A percentile compares a stretch with the other conserved stretches of the same genome.
Conservation (phyloP, 2,113 vertebrate species). For the Rhinolophus sinicus region DNA sequence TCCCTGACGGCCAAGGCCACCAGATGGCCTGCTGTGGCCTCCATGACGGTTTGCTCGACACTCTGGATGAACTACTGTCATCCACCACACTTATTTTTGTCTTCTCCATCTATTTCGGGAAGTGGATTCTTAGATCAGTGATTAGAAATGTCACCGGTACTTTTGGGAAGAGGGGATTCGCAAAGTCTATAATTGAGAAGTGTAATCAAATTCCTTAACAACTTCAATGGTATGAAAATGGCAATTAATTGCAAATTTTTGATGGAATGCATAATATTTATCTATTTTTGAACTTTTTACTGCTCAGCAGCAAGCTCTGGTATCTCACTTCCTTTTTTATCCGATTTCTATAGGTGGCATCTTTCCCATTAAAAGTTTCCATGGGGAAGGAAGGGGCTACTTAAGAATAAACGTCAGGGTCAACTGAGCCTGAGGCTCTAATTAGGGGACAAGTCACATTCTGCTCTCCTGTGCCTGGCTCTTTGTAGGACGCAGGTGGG, state of each 20-base stretch:
- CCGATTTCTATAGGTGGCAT: slow-evolving; percentile 48
- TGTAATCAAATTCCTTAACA: slow-evolving; percentile 68
- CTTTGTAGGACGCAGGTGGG: neutral
- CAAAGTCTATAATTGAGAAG: slow-evolving; percentile 67
- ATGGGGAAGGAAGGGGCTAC: neutral
- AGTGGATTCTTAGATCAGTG: slow-evolving; percentile 66
- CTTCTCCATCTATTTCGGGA: slow-evolving; percentile 70
- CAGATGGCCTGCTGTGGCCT: neutral
- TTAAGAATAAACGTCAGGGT: neutral
- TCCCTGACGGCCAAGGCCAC: fast-evolving
- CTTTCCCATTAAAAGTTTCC: slow-evolving; percentile 26
- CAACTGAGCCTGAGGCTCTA: fast-evolving
- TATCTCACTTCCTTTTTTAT: neutral
- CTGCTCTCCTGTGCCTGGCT: fast-evolving
- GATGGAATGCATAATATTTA: slow-evolving; percentile 73
- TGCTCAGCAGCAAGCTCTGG: slow-evolving; percentile 40
- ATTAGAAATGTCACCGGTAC: slow-evolving; percentile 76
- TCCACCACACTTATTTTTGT: slow-evolving; percentile 53
- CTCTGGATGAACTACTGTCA: neutral
- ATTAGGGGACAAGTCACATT: fast-evolving
- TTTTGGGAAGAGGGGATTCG: neutral
- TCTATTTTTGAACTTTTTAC: slow-evolving; percentile 78
- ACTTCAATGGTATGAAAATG: slow-evolving; percentile 61
- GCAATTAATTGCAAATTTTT: slow-evolving; percentile 73
- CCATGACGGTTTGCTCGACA: too few relatives aligned